Conservation (phyloP, 2,797 vertebrate genomes). For the Dendrocincla fuliginosa region DNA sequence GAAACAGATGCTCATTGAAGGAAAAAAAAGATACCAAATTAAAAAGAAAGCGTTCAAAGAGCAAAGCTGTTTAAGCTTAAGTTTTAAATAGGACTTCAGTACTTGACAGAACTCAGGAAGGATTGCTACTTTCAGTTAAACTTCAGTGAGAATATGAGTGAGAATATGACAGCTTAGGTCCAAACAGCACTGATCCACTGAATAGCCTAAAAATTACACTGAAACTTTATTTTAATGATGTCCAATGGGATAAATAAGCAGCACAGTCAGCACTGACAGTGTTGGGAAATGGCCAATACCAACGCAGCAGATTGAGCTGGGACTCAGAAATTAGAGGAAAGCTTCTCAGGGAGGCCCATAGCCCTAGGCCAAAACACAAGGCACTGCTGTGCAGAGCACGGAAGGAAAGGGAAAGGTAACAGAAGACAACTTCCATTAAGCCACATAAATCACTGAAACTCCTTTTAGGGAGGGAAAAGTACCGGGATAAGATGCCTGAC, state of each 20-base stretch:
- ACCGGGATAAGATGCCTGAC: neutral
- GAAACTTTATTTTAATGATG: constrained; percentile 19
- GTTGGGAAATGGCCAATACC: neutral
- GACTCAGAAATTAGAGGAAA: neutral
- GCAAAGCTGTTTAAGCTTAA: neutral
- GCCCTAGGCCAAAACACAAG: constrained; percentile 22
- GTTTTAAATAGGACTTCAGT: neutral
- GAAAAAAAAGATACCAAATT: neutral
- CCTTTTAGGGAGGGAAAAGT: neutral
- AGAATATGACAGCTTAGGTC: neutral
- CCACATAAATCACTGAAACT: neutral
- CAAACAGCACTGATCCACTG: neutral
- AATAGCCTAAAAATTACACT: neutral
- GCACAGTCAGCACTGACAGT: neutral
- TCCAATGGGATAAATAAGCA: constrained; percentile 18
- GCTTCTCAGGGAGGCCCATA: neutral
- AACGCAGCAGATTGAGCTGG: neutral
- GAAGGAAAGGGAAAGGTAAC: neutral
- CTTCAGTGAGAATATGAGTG: neutral
- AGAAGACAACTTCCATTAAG: neutral
- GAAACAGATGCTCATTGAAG: neutral
- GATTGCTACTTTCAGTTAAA: neutral
- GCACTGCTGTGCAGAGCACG: neutral
- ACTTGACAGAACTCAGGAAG: neutral
- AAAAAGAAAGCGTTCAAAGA: neutral